Evolutionary conservation across 2,888 invertebrate species (phyloP), one percentile per base, ranked within the genome.

Genomic region (Tenthredo amoena): DNA sequence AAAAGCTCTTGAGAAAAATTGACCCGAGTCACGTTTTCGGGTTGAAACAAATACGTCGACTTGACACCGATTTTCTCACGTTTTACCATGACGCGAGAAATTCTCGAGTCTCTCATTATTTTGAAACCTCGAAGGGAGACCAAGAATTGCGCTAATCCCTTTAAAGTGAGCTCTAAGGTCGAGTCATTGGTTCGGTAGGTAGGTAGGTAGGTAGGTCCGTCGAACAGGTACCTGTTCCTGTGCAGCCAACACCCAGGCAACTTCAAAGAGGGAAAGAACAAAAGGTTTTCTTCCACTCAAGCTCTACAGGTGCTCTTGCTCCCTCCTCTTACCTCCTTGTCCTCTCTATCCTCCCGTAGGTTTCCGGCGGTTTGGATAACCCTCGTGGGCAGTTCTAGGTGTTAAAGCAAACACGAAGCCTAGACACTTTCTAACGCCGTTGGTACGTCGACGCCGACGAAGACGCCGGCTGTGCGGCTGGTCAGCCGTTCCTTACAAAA

Each of bases 251-350:
- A 85, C 85, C 72, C 68, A 50, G 34, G 31, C 43, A n/a, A 71
- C 68, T 71, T 83, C 83, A 71, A 68, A 83, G 83, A 68, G 43
- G 83, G 43, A 71, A 83, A 83, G 83, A 83, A 83, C 83, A 83
- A 83, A 83, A 83, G 83, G 71, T 47, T 65, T 83, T 71, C n/a
- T 68, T 83, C 83, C 83, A 71, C 83, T 84, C 76, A 86, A 89
- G 89, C 91, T 91, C 92, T 89, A 91, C 92, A 92, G 92, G 92
- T 92, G 92, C 91, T 90, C 88, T 87, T 87, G 58, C 84, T 68
- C 72, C 77, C 43, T 43, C 37, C 12, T 40, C 83, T 55, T 62
- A 34, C 21, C 26, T 74, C 37, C 31, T 21, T 77, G 40, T 18
- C 72, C 37, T 50, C 79, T 40, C 62, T 21, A 62, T 74, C 37